These are phyloP conservation scores for Poecilia latipinna DNA, from an alignment of 2,113 vertebrate genomes.

Conservation along the genomic window DNA sequence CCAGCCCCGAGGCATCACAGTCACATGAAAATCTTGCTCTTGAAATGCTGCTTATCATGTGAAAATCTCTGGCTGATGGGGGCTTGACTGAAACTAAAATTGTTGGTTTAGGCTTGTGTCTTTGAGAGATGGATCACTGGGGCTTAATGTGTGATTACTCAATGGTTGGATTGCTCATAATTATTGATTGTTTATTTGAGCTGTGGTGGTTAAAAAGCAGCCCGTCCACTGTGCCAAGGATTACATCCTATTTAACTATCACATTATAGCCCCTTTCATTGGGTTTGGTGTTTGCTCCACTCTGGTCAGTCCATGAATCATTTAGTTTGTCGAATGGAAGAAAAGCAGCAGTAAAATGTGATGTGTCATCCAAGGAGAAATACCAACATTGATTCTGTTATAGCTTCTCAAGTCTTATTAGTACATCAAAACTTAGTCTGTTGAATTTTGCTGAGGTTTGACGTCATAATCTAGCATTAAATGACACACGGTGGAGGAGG, in stretches of 20 bases:
- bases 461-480: neutral
- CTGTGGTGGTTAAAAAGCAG: slow-evolving; percentile 56
- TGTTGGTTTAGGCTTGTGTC: slow-evolving; percentile 43
- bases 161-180: slow-evolving; percentile 58
- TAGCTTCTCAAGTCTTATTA: neutral
- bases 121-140: slow-evolving; percentile 30
- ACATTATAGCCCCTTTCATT: slow-evolving; percentile 24
- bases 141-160: slow-evolving; percentile 68
- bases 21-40: slow-evolving; percentile 68
- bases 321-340: neutral
- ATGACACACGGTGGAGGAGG: neutral
- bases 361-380: neutral
- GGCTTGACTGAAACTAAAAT: slow-evolving; percentile 18
- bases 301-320: neutral
- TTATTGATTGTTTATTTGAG: slow-evolving; percentile 68
- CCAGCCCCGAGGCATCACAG: slow-evolving; percentile 59
- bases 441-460: neutral
- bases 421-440: neutral
- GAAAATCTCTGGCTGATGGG: slow-evolving; percentile 8
- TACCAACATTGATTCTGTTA: neutral
- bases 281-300: neutral
- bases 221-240: slow-evolving; percentile 46
- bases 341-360: neutral
- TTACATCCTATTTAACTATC: slow-evolving; percentile 60
- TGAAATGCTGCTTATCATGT: slow-evolving; percentile 52